phyloP scores from a whole-genome alignment of 2,113 vertebrate species.

The Gallinago media region DNA sequence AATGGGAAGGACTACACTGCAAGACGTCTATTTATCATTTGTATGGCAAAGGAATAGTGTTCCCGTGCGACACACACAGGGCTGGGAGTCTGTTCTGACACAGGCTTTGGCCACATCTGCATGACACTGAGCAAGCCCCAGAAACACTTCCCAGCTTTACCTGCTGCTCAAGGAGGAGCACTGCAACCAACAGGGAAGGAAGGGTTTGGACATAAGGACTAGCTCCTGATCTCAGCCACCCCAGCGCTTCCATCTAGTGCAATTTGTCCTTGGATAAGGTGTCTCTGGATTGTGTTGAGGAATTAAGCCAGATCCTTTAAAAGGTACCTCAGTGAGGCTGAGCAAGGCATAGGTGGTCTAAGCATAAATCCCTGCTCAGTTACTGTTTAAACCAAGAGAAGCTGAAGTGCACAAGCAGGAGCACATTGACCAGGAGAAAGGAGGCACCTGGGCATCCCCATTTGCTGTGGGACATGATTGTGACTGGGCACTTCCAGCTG shows the following conservation, averaged over 20 bases:
- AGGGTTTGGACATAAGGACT: background rate
- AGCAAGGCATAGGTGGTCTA: background rate
- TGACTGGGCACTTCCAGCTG: background rate
- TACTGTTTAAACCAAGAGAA: background rate
- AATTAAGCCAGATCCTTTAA: background rate
- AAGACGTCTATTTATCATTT: background rate
- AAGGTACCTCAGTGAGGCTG: background rate
- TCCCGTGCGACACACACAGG: fast-evolving
- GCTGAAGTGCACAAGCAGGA: background rate
- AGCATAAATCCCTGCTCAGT: background rate
- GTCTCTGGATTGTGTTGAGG: background rate
- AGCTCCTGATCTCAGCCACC: background rate
- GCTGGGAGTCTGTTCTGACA: background rate
- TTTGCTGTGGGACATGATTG: background rate
- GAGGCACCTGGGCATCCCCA: background rate
- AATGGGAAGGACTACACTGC: background rate
- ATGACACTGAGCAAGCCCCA: background rate
- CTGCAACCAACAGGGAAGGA: fast-evolving
- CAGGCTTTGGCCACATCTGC: fast-evolving
- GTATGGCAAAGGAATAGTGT: background rate
- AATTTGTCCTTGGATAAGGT: background rate
- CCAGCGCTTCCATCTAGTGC: background rate
- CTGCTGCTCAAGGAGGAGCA: background rate
- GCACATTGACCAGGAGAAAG: background rate
- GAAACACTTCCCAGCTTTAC: background rate